Evolutionary conservation across 2,113 vertebrate genomes (phyloP).

Genomic region (Strix aluco): DNA sequence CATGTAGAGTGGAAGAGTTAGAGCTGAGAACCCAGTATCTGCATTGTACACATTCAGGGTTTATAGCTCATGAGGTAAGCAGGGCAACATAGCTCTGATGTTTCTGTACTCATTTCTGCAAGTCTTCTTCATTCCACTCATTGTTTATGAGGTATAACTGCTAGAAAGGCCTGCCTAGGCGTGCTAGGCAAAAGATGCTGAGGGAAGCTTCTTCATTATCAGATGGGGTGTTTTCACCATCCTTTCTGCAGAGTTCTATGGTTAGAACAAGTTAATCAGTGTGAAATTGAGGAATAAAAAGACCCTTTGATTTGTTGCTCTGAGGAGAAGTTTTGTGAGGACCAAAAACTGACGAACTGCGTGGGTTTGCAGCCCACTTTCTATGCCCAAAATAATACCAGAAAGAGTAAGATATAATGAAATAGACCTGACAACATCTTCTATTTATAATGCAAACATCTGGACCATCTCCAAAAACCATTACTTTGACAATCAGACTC

Average conservation of each 20-base stretch:
- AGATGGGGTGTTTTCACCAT: background rate
- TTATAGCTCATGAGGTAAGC: background rate
- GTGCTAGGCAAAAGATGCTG: background rate
- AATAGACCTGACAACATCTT: background rate
- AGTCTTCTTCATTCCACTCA: background rate
- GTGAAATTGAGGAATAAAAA: background rate
- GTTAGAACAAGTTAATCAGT: background rate
- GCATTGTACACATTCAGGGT: background rate
- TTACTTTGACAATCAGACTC: background rate
- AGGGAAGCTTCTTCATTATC: background rate
- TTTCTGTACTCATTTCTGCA: background rate
- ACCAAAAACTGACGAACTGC: background rate
- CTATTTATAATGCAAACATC: background rate
- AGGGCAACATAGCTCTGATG: background rate
- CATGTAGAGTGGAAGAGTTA: background rate
- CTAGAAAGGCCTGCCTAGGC: background rate
- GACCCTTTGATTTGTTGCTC: background rate
- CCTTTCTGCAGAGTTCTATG: background rate
- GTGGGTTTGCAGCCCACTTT: background rate
- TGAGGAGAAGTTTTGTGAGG: background rate
- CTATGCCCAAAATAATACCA: background rate
- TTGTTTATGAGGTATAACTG: background rate
- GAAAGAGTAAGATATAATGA: background rate
- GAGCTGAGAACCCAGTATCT: background rate
- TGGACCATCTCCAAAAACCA: background rate